Base-by-base conservation (phyloP, 2,888 invertebrate genomes). In the Dione juno region DNA sequence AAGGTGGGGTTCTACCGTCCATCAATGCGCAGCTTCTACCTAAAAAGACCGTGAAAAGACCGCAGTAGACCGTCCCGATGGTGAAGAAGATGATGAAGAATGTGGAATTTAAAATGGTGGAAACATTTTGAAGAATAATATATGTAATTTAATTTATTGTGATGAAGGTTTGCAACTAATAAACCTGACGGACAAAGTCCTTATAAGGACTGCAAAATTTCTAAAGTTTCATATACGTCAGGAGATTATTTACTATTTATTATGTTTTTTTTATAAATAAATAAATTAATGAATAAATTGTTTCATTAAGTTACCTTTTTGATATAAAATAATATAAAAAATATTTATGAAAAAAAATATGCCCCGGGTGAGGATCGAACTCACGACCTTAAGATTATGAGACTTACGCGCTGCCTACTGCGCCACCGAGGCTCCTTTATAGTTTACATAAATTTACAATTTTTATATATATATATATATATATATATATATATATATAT, bases 301-400 rank as follows among this genome's bases (percentile, higher is more conserved):
- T 48, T 48, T 19, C 9, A 8, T 16, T 9, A 16, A n/a, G 1
- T 6, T 3, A 7, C n/a, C 9, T n/a, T 14, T 45, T 45, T 45
- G 14, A 5, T 8, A 16, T 8, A 48, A 48, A 48, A n/a, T 7
- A 9, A 16, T 10, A 3, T 7, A 45, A 16, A 21, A 13, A 13
- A 10, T 9, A 16, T 3, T 19, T 50, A 9, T 54, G 70, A 71
- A 11, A 50, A 50, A 75, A 70, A 0, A 2, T 57, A 52, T 77
- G 77, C 77, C 96, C 96, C 96, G 96, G 95, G 97, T 97, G 97
- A 97, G 97, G 96, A 96, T 97, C 96, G 97, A 97, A 97, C 97
- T 97, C 97, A 97, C 97, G 97, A 97, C 97, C 97, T 97, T 97
- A 95, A 96, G 96, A 96, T 96, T 96, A 96, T 96, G 96, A 96